These are phyloP conservation scores for Eupithecia subumbrata DNA, from an alignment of 2,888 invertebrate genomes.

Conservation along the genomic window DNA sequence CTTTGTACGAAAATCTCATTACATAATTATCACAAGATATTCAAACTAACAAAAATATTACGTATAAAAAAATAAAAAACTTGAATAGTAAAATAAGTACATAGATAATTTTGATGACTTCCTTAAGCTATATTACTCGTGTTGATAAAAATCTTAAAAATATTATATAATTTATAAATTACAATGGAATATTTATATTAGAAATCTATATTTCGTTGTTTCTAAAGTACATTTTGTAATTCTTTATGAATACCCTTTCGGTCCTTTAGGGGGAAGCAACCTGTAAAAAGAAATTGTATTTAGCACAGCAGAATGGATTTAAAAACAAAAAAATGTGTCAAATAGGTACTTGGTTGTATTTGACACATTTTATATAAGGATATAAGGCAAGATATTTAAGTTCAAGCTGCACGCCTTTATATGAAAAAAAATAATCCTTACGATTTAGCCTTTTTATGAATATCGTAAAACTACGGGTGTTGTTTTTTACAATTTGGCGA, in stretches of 20 bases:
- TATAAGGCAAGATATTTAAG: too few species aligned
- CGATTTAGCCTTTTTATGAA: too few species aligned
- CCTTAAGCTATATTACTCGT: constrained; percentile 4
- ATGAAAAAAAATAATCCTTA: too few species aligned
- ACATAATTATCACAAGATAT: constrained; percentile 52
- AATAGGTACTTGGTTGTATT: too few species aligned
- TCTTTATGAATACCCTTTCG: constrained; percentile 46
- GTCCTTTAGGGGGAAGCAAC: constrained; percentile 63
- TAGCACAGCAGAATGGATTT: neutral
- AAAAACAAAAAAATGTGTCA: neutral
- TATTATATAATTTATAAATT: constrained; percentile 36
- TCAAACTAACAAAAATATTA: constrained; percentile 32
- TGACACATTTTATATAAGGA: too few species aligned
- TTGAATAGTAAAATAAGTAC: constrained; percentile 33
- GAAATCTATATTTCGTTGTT: constrained; percentile 43
- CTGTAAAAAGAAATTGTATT: constrained; percentile 51
- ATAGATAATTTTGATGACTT: constrained; percentile 29
- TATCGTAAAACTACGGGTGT: too few species aligned
- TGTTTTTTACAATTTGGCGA: too few species aligned
- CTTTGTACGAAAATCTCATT: constrained; percentile 68
- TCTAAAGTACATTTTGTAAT: constrained; percentile 28
- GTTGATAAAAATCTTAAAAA: constrained; percentile 27
- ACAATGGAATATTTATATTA: constrained; percentile 39
- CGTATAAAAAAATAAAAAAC: constrained; percentile 30
- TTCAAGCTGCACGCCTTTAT: too few species aligned